Percentiles rank a stretch among this genome's conserved stretches.
Conservation (phyloP, 2,888 invertebrate genomes). For the Yponomeuta plumbellus region DNA sequence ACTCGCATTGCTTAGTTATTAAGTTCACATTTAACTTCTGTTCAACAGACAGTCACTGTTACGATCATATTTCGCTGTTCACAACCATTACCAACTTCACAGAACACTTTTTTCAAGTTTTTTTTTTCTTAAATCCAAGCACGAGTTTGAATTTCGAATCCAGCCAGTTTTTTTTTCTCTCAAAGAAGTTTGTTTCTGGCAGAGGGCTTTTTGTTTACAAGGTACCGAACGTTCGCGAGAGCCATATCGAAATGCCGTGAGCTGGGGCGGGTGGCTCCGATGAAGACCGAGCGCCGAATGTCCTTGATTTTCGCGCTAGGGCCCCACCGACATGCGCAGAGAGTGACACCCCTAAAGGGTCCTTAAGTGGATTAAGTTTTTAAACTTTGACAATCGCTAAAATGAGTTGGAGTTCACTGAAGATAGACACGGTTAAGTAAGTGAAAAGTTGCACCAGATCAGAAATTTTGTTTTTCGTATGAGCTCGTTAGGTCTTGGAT, state of each 20-base stretch:
- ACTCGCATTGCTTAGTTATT: neutral
- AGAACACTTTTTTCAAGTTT: neutral
- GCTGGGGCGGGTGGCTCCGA: slow-evolving; percentile 40
- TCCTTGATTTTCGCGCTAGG: slow-evolving; percentile 67
- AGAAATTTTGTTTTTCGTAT: neutral
- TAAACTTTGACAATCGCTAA: slow-evolving; percentile 74
- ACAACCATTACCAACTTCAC: neutral
- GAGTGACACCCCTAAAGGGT: slow-evolving; percentile 57
- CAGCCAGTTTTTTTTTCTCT: neutral
- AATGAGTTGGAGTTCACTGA: slow-evolving; percentile 67
- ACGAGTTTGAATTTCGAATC: neutral
- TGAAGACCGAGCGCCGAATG: slow-evolving; percentile 50
- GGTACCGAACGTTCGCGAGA: slow-evolving; percentile 51
- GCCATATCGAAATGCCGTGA: slow-evolving; percentile 43
- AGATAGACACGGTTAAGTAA: slow-evolving; percentile 48
- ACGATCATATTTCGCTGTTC: neutral
- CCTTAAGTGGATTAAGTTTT: slow-evolving; percentile 74
- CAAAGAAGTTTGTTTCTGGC: neutral
- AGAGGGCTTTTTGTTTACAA: slow-evolving; percentile 26
- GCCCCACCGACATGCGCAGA: slow-evolving; percentile 50
- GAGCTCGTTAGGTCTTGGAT: neutral
- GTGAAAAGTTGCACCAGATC: slow-evolving; percentile 55
- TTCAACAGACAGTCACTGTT: neutral
- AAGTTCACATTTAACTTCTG: neutral
- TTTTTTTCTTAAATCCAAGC: neutral